phyloP scores from a whole-genome alignment of 2,113 vertebrate species.

The Aleadryas rufinucha region DNA sequence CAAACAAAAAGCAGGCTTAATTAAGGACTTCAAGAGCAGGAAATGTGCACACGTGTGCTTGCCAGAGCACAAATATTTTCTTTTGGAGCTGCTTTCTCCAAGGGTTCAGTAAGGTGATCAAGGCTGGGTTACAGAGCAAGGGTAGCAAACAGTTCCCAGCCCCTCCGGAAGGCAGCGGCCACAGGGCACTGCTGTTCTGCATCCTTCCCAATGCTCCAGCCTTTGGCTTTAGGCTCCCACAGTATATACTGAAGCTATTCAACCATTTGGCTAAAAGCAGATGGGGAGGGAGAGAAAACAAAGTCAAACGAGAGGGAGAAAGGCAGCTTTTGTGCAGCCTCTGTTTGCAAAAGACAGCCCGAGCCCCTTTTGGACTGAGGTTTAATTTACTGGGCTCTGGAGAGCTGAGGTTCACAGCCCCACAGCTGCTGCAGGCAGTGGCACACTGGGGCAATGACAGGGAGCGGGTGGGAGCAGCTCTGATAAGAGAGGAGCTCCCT shows the following conservation, averaged over 20 bases:
- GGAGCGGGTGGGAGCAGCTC: neutral
- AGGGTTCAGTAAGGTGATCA: conserved; percentile 18
- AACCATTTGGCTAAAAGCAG: conserved; percentile 63
- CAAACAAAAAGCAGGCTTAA: neutral
- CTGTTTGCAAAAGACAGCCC: conserved; percentile 34
- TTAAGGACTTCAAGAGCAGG: conserved; percentile 30
- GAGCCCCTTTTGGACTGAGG: neutral
- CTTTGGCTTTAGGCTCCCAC: conserved; percentile 23
- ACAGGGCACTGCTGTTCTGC: conserved; percentile 34
- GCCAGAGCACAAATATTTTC: conserved; percentile 55
- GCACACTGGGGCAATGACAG: neutral
- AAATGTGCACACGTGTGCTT: conserved; percentile 6
- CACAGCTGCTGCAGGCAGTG: conserved; percentile 8
- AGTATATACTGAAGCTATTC: conserved; percentile 69
- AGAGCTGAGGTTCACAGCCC: neutral
- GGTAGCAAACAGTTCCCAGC: conserved; percentile 33
- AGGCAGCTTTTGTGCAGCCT: conserved; percentile 62
- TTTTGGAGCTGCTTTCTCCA: neutral
- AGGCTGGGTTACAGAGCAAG: neutral
- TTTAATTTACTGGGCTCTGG: neutral
- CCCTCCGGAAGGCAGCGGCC: conserved; percentile 46
- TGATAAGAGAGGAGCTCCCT: neutral
- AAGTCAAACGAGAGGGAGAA: conserved; percentile 60
- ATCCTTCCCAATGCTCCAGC: conserved; percentile 25
- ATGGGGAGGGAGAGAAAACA: conserved; percentile 62